Percentiles rank a stretch among this genome's conserved stretches.
Conservation (phyloP, 2,888 invertebrate species). For the Apotomis turbidana region DNA sequence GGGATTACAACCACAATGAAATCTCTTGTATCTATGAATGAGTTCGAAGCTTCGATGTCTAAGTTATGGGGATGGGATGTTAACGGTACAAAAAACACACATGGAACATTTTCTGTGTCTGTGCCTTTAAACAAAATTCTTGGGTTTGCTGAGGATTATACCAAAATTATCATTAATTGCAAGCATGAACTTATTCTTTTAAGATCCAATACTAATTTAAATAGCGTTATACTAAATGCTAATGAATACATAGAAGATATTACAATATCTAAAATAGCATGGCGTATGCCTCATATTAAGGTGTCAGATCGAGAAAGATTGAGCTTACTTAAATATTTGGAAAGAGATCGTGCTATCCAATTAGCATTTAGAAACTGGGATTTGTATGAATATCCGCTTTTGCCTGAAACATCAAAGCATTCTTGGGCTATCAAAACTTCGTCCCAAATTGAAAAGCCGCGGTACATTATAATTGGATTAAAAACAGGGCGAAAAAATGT, state of each 20-base stretch:
- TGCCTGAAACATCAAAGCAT: conserved; percentile 52
- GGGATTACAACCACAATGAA: conserved; percentile 5
- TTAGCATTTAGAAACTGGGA: conserved; percentile 58
- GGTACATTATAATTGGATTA: conserved; percentile 52
- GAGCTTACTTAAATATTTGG: conserved; percentile 31
- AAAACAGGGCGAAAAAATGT: background rate
- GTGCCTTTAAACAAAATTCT: conserved; percentile 8
- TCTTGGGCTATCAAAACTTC: conserved; percentile 56
- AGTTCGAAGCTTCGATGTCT: background rate
- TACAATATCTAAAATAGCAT: background rate
- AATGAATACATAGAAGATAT: conserved; percentile 5
- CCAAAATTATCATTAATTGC: background rate
- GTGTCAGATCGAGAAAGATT: background rate
- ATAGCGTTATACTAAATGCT: conserved; percentile 4
- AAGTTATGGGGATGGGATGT: conserved; percentile 6
- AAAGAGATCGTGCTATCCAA: conserved; percentile 52
- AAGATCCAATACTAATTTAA: background rate
- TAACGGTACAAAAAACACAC: background rate
- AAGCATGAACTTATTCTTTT: conserved; percentile 1
- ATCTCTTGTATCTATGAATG: conserved; percentile 13
- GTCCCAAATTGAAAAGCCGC: conserved; percentile 56
- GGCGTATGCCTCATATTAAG: conserved; percentile 8
- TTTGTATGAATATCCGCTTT: conserved; percentile 56
- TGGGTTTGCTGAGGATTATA: background rate
- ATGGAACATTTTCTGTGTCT: conserved; percentile 9